phyloP scores from a whole-genome alignment of 2,888 invertebrate genomes.

The Melitaea athalia region DNA sequence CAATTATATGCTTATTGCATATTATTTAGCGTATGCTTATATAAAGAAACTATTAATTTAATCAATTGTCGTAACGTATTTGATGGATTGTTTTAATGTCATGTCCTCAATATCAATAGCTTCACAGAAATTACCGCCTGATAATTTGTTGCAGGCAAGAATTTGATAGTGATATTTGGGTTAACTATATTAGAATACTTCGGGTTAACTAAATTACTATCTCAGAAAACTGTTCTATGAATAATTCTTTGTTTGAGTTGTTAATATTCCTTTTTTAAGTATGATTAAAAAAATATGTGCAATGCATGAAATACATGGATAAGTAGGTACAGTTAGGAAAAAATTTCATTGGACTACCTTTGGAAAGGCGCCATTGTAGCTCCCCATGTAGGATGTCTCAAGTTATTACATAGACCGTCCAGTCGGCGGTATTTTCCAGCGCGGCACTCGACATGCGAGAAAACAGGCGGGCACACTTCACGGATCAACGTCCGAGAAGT shows the following conservation, averaged over 20 bases:
- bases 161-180: not conserved
- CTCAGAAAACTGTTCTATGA: no score
- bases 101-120: not conserved
- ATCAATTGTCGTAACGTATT: no score
- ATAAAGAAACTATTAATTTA: no score
- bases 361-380: conserved; percentile 92
- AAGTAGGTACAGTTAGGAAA: no score
- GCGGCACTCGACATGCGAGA: conserved; percentile 93
- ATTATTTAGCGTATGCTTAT: no score
- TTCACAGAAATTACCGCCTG: not conserved
- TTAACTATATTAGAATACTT: no score
- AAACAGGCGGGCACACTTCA: conserved; percentile 93
- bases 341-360: conserved; percentile 69
- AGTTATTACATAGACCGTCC: conserved; percentile 94
- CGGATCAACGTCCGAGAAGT: conserved; percentile 93
- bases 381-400: conserved; percentile 95
- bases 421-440: conserved; percentile 93
- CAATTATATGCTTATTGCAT: no score
- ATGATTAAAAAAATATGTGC: no score
- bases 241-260: no score
- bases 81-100: not conserved
- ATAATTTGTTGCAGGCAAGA: not conserved
- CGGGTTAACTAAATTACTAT: no score
- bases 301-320: no score
- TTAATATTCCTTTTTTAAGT: no score